These are phyloP conservation scores for Notarius quadriscutis DNA, from an alignment of 2,113 vertebrate genomes.

Conservation along the genomic window DNA sequence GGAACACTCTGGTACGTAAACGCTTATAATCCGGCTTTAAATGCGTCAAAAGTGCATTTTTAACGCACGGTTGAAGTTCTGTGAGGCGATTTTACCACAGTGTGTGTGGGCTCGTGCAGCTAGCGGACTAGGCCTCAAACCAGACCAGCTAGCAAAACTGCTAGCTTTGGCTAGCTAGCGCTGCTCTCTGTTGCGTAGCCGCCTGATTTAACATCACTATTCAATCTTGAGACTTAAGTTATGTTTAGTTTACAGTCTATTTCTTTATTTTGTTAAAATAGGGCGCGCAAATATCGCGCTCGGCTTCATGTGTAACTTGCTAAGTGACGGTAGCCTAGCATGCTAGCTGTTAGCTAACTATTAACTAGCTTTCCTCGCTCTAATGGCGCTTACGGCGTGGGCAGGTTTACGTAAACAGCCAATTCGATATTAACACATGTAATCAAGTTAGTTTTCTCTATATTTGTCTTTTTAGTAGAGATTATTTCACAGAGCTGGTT, in stretches of 20 bases:
- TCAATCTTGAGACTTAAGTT: accelerated
- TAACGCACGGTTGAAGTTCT: background rate
- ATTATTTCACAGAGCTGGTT: background rate
- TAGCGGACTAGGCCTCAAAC: conserved; percentile 5
- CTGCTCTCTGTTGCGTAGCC: background rate
- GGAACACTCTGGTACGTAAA: conserved; percentile 69
- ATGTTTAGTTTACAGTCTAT: background rate
- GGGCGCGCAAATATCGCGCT: no score
- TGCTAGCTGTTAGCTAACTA: background rate
- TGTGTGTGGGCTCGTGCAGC: background rate
- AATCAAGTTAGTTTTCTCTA: no score
- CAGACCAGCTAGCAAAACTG: background rate
- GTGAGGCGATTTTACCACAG: background rate
- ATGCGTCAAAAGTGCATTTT: no score
- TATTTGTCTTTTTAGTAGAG: no score
- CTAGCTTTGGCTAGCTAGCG: background rate
- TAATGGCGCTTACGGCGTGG: background rate
- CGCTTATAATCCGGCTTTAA: background rate
- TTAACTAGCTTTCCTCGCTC: background rate
- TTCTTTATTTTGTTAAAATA: no score
- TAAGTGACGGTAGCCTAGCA: background rate
- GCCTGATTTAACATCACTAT: background rate
- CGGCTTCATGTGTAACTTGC: background rate
- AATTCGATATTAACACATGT: background rate
- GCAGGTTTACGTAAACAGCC: no score